Evolutionary conservation across 1,140 invertebrate genomes (phyloP), one percentile per base, ranked within the genome.

Genomic region (Gonioctena quinquepunctata): DNA sequence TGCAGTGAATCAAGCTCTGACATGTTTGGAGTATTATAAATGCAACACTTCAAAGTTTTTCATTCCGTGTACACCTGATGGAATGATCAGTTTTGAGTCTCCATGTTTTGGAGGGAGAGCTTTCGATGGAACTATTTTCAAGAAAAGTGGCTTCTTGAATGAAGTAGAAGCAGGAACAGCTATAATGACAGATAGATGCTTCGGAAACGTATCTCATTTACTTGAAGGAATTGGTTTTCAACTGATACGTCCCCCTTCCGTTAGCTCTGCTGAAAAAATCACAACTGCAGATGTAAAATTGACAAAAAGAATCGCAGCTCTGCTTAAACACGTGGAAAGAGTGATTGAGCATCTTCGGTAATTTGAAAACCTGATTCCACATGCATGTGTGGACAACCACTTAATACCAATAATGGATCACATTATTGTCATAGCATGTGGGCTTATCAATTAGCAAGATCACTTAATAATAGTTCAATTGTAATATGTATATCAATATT

Each of bases 21-120:
- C 80, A 1, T 83, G 82, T 78, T 83, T 77, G 3, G 66, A 79
- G 2, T 81, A 83, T 66, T 80, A 81, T 70, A 73, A 75, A 48
- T 77, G 73, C 66, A 84, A 84, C 69, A 84, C 81, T 16, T 49
- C 83, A 52, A 83, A 84, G 75, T 84, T 81, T 77, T 72, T 83
- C 16, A 78, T 84, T 59, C 79, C 79, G 19, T 71, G 60, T 62
- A 83, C 79, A 69, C 78, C 77, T 25, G 76, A 83, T 71, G 81
- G 83, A 2, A 67, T 83, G 7, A 77, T 83, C 56, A 82, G 78
- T 66, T 83, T 77, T 72, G 76, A 82, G 56, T 84, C 80, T 11
- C 22, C 27, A 54, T 80, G 80, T 11, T 83, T 71, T 78, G 79
- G 77, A 16, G 80, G 80, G 7, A 68, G 80, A 73, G 52, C 61